Evolutionary conservation across 1,140 invertebrate species (phyloP).

Genomic region (Achatina immaculata): DNA sequence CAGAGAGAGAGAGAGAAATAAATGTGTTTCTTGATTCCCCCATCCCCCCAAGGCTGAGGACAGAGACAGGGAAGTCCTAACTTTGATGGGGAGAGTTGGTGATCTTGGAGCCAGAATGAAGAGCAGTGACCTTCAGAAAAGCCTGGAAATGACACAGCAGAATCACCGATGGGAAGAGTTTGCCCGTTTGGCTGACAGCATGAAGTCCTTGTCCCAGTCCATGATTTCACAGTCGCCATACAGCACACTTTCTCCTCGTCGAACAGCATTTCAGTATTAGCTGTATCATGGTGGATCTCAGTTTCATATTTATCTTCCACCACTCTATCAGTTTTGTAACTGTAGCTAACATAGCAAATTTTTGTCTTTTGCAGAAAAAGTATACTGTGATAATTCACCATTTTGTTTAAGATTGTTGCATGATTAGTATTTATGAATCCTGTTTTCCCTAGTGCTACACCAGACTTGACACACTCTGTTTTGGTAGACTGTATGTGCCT

Average conservation of each 20-base stretch:
- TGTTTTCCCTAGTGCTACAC: too few relatives aligned
- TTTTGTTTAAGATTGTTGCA: too few relatives aligned
- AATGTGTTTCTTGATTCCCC: too few relatives aligned
- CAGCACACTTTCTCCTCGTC: neutral
- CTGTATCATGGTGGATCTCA: neutral
- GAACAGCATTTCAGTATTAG: neutral
- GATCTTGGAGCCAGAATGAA: slow-evolving; percentile 52
- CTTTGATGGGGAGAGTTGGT: neutral
- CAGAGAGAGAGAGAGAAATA: too few relatives aligned
- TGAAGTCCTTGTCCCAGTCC: slow-evolving; percentile 64
- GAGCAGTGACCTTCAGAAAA: slow-evolving; percentile 60
- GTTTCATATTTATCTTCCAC: too few relatives aligned
- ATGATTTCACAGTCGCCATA: slow-evolving; percentile 53
- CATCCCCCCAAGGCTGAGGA: slow-evolving; percentile 14
- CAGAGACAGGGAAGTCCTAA: slow-evolving; percentile 6
- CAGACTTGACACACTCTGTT: too few relatives aligned
- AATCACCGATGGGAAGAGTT: slow-evolving; percentile 71
- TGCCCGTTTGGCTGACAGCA: slow-evolving; percentile 68
- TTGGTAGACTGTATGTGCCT: too few relatives aligned
- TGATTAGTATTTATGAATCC: too few relatives aligned
- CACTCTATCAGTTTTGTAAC: too few relatives aligned
- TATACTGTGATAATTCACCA: too few relatives aligned
- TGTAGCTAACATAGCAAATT: too few relatives aligned
- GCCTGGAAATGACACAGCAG: slow-evolving; percentile 62
- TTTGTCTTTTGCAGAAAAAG: too few relatives aligned